Conservation (phyloP, 2,888 invertebrate species). For the Sceliomorpha sp. region DNA sequence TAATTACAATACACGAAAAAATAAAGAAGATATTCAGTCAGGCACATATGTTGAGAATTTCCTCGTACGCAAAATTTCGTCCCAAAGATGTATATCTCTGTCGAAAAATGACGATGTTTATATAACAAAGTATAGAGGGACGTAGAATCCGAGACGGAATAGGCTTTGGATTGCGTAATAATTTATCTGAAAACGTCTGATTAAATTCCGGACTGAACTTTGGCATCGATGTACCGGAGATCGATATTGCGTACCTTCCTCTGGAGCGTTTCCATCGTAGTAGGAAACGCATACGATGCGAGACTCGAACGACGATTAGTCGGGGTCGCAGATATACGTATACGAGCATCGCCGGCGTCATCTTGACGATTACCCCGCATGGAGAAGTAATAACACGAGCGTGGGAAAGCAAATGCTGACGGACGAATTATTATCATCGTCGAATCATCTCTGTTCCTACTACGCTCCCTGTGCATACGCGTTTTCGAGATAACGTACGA, state of each 20-base stretch:
- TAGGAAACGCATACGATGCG: constrained; percentile 48
- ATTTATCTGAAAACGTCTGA: constrained; percentile 69
- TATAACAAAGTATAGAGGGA: constrained; percentile 18
- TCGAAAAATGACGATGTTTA: too few relatives aligned
- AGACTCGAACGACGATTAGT: constrained; percentile 52
- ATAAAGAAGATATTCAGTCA: neutral
- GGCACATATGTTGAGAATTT: constrained; percentile 7
- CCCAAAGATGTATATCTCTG: too few relatives aligned
- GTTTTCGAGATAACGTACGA: constrained; percentile 28
- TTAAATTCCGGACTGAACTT: constrained; percentile 68
- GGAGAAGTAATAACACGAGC: constrained; percentile 46
- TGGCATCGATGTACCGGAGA: constrained; percentile 62
- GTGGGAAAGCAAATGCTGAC: constrained; percentile 47
- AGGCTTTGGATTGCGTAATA: constrained; percentile 62
- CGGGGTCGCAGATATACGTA: constrained; percentile 37
- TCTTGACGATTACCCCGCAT: constrained; percentile 39
- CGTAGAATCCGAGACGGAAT: constrained; percentile 18
- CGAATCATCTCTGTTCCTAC: constrained; percentile 39
- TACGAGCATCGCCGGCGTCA: constrained; percentile 29
- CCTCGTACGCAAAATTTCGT: too few relatives aligned
- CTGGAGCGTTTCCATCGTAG: constrained; percentile 30
- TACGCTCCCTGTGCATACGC: constrained; percentile 18
- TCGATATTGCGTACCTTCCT: constrained; percentile 57
- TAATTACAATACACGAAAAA: constrained; percentile 1
- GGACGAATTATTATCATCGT: constrained; percentile 50